Evolutionary conservation across 2,888 invertebrate species (phyloP).

Genomic region (Harpagoxenus sublaevis): DNA sequence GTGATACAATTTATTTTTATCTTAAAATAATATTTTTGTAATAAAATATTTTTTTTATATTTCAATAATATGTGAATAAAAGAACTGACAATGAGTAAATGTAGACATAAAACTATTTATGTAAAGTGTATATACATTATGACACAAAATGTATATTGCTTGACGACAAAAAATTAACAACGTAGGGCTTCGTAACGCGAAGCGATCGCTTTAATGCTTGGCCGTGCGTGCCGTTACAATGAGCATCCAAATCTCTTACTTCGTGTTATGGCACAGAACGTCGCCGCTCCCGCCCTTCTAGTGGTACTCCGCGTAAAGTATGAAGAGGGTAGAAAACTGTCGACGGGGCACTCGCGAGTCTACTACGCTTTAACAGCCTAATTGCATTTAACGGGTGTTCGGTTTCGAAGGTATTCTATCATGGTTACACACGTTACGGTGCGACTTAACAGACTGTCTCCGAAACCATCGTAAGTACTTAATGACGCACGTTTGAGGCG

Average conservation of each 20-base stretch:
- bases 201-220: constrained; percentile 39
- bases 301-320: constrained; percentile 71
- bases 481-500: constrained; percentile 31
- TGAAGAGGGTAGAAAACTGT: constrained; percentile 73
- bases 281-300: constrained; percentile 63
- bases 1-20: background rate
- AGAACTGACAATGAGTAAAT: background rate
- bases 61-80: background rate
- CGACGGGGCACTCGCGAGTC: constrained; percentile 72
- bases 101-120: background rate
- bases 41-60: background rate
- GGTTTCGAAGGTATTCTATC: constrained; percentile 63
- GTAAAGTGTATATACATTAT: background rate
- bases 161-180: background rate
- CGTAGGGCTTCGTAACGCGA: constrained; percentile 20
- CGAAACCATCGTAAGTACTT: constrained; percentile 3
- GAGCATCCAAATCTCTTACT: constrained; percentile 80
- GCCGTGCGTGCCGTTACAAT: constrained; percentile 83
- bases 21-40: constrained; percentile 2
- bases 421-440: background rate
- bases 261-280: constrained; percentile 62
- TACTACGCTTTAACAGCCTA: constrained; percentile 72
- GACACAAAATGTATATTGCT: constrained; percentile 4
- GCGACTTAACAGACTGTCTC: constrained; percentile 8
- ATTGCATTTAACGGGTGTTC: constrained; percentile 77